These are phyloP conservation scores for Motacilla tschutschensis DNA, from an alignment of 2,113 vertebrate species.

Conservation along the genomic window DNA sequence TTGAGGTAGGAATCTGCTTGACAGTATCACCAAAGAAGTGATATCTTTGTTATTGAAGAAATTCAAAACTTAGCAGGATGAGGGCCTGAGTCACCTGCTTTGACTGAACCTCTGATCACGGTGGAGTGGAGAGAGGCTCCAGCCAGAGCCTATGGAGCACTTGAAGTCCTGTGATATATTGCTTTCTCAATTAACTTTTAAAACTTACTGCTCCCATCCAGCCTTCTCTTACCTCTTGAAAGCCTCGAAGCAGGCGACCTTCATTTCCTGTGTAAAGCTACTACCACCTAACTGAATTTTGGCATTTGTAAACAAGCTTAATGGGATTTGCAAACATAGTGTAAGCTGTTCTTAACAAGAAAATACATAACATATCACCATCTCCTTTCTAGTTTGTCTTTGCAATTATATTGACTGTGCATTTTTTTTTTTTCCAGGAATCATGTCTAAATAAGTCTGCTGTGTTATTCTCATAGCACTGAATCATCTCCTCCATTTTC, in stretches of 20 bases:
- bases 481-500: neutral
- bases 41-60: neutral
- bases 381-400: neutral
- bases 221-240: neutral
- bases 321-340: neutral
- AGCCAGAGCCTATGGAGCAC: neutral
- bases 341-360: neutral
- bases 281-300: neutral
- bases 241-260: neutral
- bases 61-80: neutral
- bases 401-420: neutral
- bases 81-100: neutral
- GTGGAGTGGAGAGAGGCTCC: fast-evolving
- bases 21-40: neutral
- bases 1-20: neutral
- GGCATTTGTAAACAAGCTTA: neutral
- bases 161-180: neutral
- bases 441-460: neutral
- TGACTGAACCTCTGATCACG: neutral
- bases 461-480: neutral
- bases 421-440: neutral
- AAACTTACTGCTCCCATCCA: neutral
- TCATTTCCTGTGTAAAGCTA: neutral
- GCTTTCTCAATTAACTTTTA: neutral
- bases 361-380: neutral